Evolutionary conservation across 2,888 invertebrate species (phyloP), one percentile per base, ranked within the genome.

Genomic region (Dryomyza anilis): DNA sequence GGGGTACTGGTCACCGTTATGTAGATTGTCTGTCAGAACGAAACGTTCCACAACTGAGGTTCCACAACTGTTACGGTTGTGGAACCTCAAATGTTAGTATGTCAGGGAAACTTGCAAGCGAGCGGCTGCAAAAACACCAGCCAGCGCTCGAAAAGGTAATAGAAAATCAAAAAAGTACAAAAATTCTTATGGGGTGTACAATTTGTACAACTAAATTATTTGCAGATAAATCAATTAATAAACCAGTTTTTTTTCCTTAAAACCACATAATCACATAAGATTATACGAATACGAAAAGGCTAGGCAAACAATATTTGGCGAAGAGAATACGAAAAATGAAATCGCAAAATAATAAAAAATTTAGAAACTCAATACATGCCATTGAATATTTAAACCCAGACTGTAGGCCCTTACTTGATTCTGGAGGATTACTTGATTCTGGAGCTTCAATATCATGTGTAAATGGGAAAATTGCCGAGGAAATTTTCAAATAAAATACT

Each of bases 11-110:
- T 63, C 23, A n/a, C n/a, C n/a, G n/a, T n/a, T n/a, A n/a, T n/a
- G n/a, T n/a, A n/a, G n/a, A n/a, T n/a, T n/a, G n/a, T 25, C 12
- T 56, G n/a, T 16, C 30, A 10, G 36, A 56, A 5, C 29, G 56
- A 33, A 43, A n/a, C n/a, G 48, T 63, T 33, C 56, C 56, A n/a
- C n/a, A n/a, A n/a, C n/a, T n/a, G n/a, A n/a, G n/a, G n/a, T n/a
- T n/a, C n/a, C n/a, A n/a, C n/a, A n/a, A n/a, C n/a, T 56, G 63
- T 25, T 63, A 56, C 21, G 63, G 63, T 27, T 63, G 56, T 48
- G 63, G 63, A 1, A n/a, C 30, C 43, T 29, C 48, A 5, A 63
- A 63, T 21, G 46, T 36, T 2, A 56, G 27, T 21, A 8, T 63
- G 63, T 25, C 21, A 46, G 46, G 56, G 27, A 55, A 63, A 55